Evolutionary conservation across 2,797 vertebrate species (phyloP).

Genomic region (Benthosema pterotum): DNA sequence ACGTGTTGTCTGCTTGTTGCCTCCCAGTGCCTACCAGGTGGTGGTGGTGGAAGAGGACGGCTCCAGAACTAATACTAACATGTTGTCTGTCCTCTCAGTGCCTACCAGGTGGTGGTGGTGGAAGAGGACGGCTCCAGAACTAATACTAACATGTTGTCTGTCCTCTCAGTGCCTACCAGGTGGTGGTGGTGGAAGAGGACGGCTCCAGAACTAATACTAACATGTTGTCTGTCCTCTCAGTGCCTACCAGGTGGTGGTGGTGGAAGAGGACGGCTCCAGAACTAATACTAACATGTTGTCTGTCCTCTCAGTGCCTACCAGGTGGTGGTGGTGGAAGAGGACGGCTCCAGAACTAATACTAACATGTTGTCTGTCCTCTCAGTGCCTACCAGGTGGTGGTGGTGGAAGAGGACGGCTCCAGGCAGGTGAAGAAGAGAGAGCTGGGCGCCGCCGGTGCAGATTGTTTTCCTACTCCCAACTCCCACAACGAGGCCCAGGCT

Average conservation of each 20-base stretch:
- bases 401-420: constrained; percentile 85
- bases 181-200: constrained; percentile 91
- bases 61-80: too few species aligned
- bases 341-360: constrained; percentile 70
- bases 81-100: constrained; percentile 79
- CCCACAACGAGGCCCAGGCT: constrained; percentile 81
- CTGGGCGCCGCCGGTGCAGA: constrained; percentile 83
- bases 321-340: constrained; percentile 92
- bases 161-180: constrained; percentile 89
- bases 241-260: constrained; percentile 93
- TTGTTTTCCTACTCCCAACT: constrained; percentile 88
- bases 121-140: constrained; percentile 86
- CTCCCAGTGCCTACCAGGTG: constrained; percentile 91
- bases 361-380: background rate
- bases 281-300: too few species aligned
- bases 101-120: constrained; percentile 93
- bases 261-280: constrained; percentile 86
- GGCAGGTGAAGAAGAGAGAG: constrained; percentile 81
- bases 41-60: constrained; percentile 90
- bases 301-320: constrained; percentile 88
- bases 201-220: too few species aligned
- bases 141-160: too few species aligned
- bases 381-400: constrained; percentile 95
- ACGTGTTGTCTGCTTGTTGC: too few species aligned
- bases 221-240: too few species aligned